Percentiles rank a stretch among this genome's conserved stretches.
Evolutionary conservation across 2,888 invertebrate species (phyloP).

Genomic region (Drosophila paramelanica): DNA sequence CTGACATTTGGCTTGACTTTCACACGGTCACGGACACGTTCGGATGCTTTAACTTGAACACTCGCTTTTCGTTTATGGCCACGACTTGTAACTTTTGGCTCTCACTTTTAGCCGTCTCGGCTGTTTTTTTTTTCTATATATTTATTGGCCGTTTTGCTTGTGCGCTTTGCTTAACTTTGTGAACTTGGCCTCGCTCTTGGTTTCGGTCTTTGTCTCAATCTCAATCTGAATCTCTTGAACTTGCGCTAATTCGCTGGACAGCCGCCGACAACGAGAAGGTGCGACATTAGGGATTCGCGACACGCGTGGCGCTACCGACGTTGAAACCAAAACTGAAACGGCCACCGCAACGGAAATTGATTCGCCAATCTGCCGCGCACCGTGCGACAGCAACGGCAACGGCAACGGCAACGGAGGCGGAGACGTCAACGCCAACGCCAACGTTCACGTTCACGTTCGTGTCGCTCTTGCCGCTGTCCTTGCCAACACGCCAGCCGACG

Average conservation of each 20-base stretch:
- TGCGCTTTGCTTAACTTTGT: conserved; percentile 18
- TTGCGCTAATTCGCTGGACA: conserved; percentile 48
- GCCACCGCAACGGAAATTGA: conserved; percentile 79
- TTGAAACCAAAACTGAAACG: conserved; percentile 78
- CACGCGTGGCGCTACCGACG: conserved; percentile 77
- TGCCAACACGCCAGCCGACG: conserved; percentile 63
- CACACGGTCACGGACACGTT: conserved; percentile 22
- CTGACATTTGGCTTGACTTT: conserved; percentile 29
- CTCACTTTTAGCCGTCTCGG: conserved; percentile 24
- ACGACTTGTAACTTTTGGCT: conserved; percentile 11
- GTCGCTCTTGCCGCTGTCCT: conserved; percentile 62
- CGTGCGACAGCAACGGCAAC: conserved; percentile 39
- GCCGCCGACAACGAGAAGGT: conserved; percentile 36
- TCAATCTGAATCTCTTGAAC: conserved; percentile 37
- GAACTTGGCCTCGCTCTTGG: conserved; percentile 6
- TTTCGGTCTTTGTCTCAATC: background rate
- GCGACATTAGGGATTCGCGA: conserved; percentile 76
- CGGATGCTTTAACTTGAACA: conserved; percentile 17
- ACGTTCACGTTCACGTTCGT: conserved; percentile 36
- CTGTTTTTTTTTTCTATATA: background rate
- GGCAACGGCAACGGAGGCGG: conserved; percentile 17
- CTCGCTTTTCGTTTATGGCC: conserved; percentile 11
- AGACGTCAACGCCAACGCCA: conserved; percentile 26
- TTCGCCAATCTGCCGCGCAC: conserved; percentile 67
- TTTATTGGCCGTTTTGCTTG: too few species aligned